A percentile compares a stretch with the other conserved stretches of the same genome.
Evolutionary conservation across 2,888 invertebrate species (phyloP).

Genomic region (Steromphala cineraria): DNA sequence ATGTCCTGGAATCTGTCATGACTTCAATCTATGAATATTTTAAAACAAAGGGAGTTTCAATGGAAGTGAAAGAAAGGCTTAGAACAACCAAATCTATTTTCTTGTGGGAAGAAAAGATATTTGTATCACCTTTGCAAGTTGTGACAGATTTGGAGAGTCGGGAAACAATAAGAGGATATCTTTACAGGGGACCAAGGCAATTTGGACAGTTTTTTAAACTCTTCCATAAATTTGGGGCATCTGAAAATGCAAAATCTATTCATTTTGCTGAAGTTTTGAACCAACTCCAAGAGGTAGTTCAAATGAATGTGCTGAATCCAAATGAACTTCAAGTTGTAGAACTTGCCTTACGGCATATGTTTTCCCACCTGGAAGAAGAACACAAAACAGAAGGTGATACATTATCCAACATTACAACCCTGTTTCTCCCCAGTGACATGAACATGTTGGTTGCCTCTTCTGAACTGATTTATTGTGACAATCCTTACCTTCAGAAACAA

Average conservation of each 20-base stretch:
- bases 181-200: slow-evolving; percentile 43
- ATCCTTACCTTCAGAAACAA: slow-evolving; percentile 10
- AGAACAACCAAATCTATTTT: slow-evolving; percentile 14
- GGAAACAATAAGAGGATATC: slow-evolving; percentile 51
- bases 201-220: slow-evolving; percentile 44
- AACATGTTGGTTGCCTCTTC: slow-evolving; percentile 23
- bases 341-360: slow-evolving; percentile 34
- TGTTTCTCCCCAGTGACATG: slow-evolving; percentile 27
- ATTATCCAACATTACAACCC: background rate
- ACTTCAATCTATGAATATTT: slow-evolving; percentile 4
- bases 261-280: slow-evolving; percentile 49
- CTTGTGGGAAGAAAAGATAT: slow-evolving; percentile 23
- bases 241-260: slow-evolving; percentile 33
- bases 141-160: slow-evolving; percentile 29
- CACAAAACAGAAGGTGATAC: background rate
- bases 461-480: slow-evolving; percentile 33
- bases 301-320: slow-evolving; percentile 32
- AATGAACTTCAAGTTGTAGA: slow-evolving; percentile 38
- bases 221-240: slow-evolving; percentile 49
- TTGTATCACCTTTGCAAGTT: slow-evolving; percentile 41
- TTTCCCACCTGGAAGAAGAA: background rate
- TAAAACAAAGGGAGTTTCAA: background rate
- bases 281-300: slow-evolving; percentile 31
- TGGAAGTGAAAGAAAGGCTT: background rate
- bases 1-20: background rate